Conservation (phyloP, 2,888 invertebrate species). For the Lutraria lutraria region DNA sequence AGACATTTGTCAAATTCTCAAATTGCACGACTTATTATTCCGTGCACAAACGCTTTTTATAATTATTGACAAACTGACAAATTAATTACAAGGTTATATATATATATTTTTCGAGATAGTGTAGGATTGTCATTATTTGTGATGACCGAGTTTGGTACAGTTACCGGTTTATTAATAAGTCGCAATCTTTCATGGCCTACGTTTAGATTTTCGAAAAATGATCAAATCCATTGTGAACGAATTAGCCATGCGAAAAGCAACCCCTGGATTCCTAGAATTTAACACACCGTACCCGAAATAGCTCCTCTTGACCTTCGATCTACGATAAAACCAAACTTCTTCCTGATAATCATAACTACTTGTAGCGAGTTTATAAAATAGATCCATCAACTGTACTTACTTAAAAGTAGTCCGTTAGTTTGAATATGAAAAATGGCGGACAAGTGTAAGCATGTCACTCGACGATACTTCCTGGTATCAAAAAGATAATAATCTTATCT, state of each 20-base stretch:
- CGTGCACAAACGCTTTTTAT: no score
- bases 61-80: no score
- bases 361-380: background rate
- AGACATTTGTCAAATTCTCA: no score
- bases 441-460: background rate
- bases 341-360: background rate
- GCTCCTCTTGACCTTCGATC: background rate
- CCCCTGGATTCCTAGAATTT: background rate
- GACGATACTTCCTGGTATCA: background rate
- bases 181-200: background rate
- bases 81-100: no score
- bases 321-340: background rate
- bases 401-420: conserved; percentile 17
- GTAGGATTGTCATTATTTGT: no score
- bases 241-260: background rate
- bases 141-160: background rate
- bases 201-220: background rate
- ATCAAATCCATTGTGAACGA: background rate
- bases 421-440: conserved; percentile 7
- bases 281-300: background rate
- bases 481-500: background rate
- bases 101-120: no score
- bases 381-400: background rate
- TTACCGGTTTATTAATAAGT: background rate
- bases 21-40: no score